Evolutionary conservation across 2,797 vertebrate genomes (phyloP), one percentile per base, ranked within the genome.

Genomic region (Halcyon chelicuti): DNA sequence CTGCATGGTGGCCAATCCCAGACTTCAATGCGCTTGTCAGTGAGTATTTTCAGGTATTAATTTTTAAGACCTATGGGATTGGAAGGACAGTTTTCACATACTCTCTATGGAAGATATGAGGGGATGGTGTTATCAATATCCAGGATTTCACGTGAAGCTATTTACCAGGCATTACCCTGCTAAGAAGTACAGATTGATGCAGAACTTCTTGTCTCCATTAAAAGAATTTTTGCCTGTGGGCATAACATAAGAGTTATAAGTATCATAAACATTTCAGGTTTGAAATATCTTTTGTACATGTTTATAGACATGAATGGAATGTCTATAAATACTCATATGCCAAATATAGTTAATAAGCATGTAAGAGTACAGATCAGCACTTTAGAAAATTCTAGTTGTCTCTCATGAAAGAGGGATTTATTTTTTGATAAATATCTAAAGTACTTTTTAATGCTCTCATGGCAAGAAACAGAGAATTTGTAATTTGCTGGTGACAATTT

Each of bases 1-100:
- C 51, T 35, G 29, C 1, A 13, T 0, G 2, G 47, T 11, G 0
- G 25, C 39, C 17, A 5, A 57, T 11, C 31, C 5, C 0, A 1
- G 44, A 14, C 15, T 68, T 54, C 0, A 0, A 29, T 1, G 1
- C 33, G 47, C 31, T 76, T 60, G 20, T 68, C 51, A 15, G n/a
- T 66, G 52, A 71, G 13, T 19, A 29, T 79, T 82, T 79, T 46
- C n/a, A 29, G n/a, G 29, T 55, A 55, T 61, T 72, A 54, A 49
- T 77, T 87, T 80, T 78, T 75, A 86, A 87, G 20, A 28, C 29
- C 35, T 37, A 2, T 73, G 39, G 28, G 33, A 80, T 90, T 93
- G 72, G 29, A 49, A 72, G 23, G 28, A 31, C 28, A 46, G 17
- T 61, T 85, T 75, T 79, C 37, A 39, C 17, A 35, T 86, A 80